Evolutionary conservation across 1,140 invertebrate genomes (phyloP), one percentile per base, ranked within the genome.

Genomic region (Scaptodrosophila lebanonensis): DNA sequence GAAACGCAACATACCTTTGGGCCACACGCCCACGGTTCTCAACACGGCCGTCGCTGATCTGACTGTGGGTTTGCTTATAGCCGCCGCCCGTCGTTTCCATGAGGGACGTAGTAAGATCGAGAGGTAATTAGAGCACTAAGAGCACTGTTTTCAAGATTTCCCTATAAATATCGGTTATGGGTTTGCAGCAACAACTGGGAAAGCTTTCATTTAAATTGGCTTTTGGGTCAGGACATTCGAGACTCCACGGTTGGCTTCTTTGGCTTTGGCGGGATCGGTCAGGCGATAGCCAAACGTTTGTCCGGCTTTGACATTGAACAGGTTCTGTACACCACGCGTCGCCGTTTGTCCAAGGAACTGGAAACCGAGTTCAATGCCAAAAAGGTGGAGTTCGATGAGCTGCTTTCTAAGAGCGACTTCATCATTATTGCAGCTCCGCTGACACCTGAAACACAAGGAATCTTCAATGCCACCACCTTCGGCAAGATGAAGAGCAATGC

Each of bases 11-110:
- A 93, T 96, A 33, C 90, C 88, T 52, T 88, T 96, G 52, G 97
- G 97, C 1, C 95, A 97, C 72, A 98, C 97, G 1, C 97, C 97
- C 15, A 92, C 93, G 70, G 93, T 98, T 7, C 88, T 98, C 22
- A 97, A 96, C 3, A 93, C 96, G 87, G 94, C 97, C 1, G 95
- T 94, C 13, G 95, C 97, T 11, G 97, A 99, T 88, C 87, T 97
- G 18, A 93, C 95, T 2, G 90, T 99, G 30, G 47, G 88, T 87
- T 17, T 87, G 1, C 38, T 87, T 16, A 66, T 87, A 0, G 82
- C 85, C 13, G 86, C 85, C 2, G 53, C 72, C n/a, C 69, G 97
- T 57, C 90, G 95, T 68, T 88, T 98, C 9, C 90, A 96, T 36
- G 95, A 97, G 90, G 94, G 93, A n/a, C 75, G 83, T 48, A 45